Evolutionary conservation across 53 echinoderm and acorn worm species (phyloP), one percentile per base, ranked within the genome.

Genomic region (Patiria pectinifera): DNA sequence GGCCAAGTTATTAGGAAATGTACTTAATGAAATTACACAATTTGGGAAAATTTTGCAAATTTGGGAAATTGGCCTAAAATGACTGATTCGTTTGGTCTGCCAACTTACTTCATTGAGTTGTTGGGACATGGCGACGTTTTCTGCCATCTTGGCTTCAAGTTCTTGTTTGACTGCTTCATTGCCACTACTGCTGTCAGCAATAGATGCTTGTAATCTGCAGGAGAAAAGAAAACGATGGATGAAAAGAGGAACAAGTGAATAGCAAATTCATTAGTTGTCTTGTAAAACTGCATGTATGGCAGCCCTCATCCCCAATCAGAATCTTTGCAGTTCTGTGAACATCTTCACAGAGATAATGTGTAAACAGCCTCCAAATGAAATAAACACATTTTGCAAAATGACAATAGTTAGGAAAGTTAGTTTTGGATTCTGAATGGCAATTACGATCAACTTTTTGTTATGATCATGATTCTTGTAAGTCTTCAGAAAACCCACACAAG

Each of bases 191-290:
- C 25, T 91, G 45, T 94, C 94, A 49, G 70, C n/a, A 59, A 85
- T 60, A 8, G 92, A 76, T 15, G 86, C 81, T 86, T 94, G 94
- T 82, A 94, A 86, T 15, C 94, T 93, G 76, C 59, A 60, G 84
- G 60, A 43, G 18, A 66, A 59, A n/a, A 18, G 18, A 74, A 23
- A 74, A 22, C 3, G 74, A 74, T 15, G 15, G 15, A 2, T 66
- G 66, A 18, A 66, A 13, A 13, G 3, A 16, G 12, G 14, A 18
- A 3, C 3, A 66, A 7, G 15, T 66, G 3, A 18, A 4, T 69
- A 69, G 16, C 15, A 69, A 69, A 35, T 35, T 35, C 35, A 35
- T 15, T 69, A 14, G 1, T 69, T 11, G 21, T 18, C 69, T 69
- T 15, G 15, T 6, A 16, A 47, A 59, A 75, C 18, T 78, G n/a